Base-by-base conservation (phyloP, 2,113 vertebrate genomes). In the Pontoporia blainvillei region DNA sequence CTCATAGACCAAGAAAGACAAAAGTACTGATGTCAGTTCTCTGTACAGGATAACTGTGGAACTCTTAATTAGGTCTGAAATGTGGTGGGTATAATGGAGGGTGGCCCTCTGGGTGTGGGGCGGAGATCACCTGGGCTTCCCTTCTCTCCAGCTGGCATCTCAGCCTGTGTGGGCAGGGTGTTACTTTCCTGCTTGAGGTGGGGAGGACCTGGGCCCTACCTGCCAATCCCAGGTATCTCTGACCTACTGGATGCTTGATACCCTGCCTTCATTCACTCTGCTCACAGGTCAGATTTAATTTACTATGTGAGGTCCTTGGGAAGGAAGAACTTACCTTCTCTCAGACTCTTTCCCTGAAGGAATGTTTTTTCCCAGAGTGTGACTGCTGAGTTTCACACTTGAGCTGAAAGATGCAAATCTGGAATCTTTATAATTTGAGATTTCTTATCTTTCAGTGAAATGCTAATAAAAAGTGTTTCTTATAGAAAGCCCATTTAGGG, bases 361-460 rank as follows among this genome's bases (percentile, higher is more conserved):
- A 36, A 85, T n/a, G 7, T 59, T 11, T 59, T 59, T 6, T 85
- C 21, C 31, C 15, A 7, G 41, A 86, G 29, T 5, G 5, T 64
- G 31, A 44, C 54, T 18, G 8, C 36, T 87, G 69, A 82, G 11
- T 81, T 81, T 46, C n/a, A 73, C 59, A 39, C 31, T 73, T 49
- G 20, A 59, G 57, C 8, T 34, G 25, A 78, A 88, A 62, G 39
- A 29, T 54, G 8, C n/a, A 94, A 76, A 69, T 76, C 27, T 76
- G 52, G 27, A 87, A n/a, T 69, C 29, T 88, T 78, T 64, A 44
- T 36, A 71, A 62, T 44, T 54, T 76, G 76, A 94, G 87, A 46
- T 76, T 62, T 83, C 23, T 94, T 83, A 49, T 66, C 29, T 15
- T 39, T 91, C 21, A 52, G 11, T 76, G 23, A 75, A 67, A 46